Evolutionary conservation across 2,113 vertebrate genomes (phyloP), one percentile per base, ranked within the genome.

Genomic region (Xenopus laevis): DNA sequence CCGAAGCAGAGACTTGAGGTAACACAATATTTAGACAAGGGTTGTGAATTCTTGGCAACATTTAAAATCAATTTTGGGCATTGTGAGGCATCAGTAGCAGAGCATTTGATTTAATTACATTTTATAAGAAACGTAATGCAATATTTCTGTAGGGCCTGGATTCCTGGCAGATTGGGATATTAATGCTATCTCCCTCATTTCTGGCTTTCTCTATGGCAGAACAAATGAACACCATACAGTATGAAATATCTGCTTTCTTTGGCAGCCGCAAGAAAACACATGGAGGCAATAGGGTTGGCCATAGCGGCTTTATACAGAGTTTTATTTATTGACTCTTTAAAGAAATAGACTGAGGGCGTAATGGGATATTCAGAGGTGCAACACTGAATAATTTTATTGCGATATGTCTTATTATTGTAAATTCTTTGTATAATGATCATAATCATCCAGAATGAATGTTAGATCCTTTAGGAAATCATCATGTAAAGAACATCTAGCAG

Each of bases 1-100:
- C 33, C 20, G 50, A 44, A 23, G 20, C 12, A 50, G 50, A 57
- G 10, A 58, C 16, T 33, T 33, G 40, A 33, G 53, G 57, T 20
- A 17, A 21, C 63, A 66, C 33, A 74, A 47, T 13, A 66, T 74
- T 66, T 66, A 44, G 71, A 58, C 71, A 66, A 74, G 71, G 71
- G 18, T 57, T 74, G 57, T 44, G 71, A 66, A 15, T 74, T 74
- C 71, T 74, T 74, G 71, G 71, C 66, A 74, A 74, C 63, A 66
- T 74, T 74, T 65, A 65, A 66, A 66, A 74, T 74, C 71, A 66
- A 74, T 66, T 74, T 74, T 65, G 40, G 71, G 33, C 45, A 20
- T 47, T 47, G 53, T 45, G 71, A 72, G 58, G 71, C 71, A 66
- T 58, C 63, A 47, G 50, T 58, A 55, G 63, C 15, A 74, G 46